phyloP scores from a whole-genome alignment of 1,140 invertebrate genomes.

The Eupeodes corollae region DNA sequence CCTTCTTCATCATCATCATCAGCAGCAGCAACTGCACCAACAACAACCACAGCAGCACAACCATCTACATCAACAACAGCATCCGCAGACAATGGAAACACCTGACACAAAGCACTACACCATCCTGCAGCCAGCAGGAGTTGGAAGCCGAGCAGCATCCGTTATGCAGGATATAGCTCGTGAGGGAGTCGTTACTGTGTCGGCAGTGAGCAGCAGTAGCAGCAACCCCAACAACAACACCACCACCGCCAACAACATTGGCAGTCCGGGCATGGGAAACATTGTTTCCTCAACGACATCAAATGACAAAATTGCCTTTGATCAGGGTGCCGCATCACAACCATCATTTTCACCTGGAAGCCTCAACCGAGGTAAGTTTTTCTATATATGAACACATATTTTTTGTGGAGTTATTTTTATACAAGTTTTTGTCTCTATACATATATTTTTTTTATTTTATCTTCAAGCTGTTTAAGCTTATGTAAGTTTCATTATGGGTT shows the following conservation, averaged over 20 bases:
- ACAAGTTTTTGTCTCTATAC: neutral
- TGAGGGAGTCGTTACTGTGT: constrained; percentile 51
- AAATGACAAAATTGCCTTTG: constrained; percentile 26
- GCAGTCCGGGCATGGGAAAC: constrained; percentile 14
- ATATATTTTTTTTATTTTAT: neutral
- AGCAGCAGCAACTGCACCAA: neutral
- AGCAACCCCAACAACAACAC: constrained; percentile 10
- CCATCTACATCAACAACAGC: constrained; percentile 1
- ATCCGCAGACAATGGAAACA: neutral
- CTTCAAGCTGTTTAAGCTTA: neutral
- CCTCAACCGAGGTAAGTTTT: constrained; percentile 56
- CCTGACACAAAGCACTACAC: constrained; percentile 61
- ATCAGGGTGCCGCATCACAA: constrained; percentile 38
- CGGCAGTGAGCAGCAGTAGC: constrained; percentile 45
- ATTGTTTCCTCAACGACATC: constrained; percentile 20
- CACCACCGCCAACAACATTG: constrained; percentile 29
- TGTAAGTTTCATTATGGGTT: too few relatives aligned
- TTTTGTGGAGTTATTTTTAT: neutral
- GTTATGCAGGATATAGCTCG: constrained; percentile 62
- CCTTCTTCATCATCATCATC: neutral
- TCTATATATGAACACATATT: neutral
- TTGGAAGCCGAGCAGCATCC: constrained; percentile 61
- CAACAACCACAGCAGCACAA: constrained; percentile 4
- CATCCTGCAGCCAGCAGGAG: constrained; percentile 66
- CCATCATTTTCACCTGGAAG: constrained; percentile 60